A percentile compares a stretch with the other conserved stretches of the same genome.
phyloP scores from a whole-genome alignment of 2,888 invertebrate genomes.

The Euzetes globulus region DNA sequence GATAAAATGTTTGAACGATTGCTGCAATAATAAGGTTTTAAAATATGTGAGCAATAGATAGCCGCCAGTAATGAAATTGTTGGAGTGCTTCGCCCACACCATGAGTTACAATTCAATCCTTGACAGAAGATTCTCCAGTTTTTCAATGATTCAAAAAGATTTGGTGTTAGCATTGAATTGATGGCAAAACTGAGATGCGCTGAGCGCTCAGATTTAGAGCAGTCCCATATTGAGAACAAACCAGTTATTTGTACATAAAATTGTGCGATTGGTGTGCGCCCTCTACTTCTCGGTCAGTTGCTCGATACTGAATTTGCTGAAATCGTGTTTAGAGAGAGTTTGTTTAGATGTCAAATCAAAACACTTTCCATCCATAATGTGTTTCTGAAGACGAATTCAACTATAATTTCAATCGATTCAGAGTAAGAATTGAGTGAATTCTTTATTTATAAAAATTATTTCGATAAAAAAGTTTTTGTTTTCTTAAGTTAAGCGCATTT shows the following conservation, averaged over 20 bases:
- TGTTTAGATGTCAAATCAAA: neutral
- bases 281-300: neutral
- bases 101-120: neutral
- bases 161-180: neutral
- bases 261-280: neutral
- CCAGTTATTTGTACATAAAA: slow-evolving; percentile 5
- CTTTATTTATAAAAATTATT: neutral
- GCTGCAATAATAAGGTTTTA: too few relatives aligned
- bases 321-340: neutral
- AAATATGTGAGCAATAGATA: too few relatives aligned
- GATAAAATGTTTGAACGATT: too few relatives aligned
- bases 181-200: neutral
- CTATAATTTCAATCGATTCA: neutral
- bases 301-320: neutral
- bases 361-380: neutral
- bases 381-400: neutral
- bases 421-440: neutral
- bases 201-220: neutral
- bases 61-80: too few relatives aligned
- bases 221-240: neutral
- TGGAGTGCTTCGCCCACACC: too few relatives aligned
- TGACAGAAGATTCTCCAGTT: neutral
- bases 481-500: neutral
- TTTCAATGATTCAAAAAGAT: neutral
- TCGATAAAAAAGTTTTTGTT: neutral